These are phyloP conservation scores for Ferrisia virgata DNA, from an alignment of 2,888 invertebrate species.

Conservation along the genomic window DNA sequence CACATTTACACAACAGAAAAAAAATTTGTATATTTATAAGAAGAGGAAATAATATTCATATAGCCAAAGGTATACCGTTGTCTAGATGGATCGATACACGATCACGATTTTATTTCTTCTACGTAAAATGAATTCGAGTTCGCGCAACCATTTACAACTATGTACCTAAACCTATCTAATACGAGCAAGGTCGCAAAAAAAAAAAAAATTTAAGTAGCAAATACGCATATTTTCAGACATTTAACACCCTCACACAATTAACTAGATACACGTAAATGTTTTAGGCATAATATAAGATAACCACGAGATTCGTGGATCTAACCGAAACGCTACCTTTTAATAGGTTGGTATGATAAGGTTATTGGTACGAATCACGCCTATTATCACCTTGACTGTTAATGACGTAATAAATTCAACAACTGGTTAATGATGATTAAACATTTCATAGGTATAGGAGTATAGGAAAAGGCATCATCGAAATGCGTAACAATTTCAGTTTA, in stretches of 20 bases:
- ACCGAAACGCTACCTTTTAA: no score
- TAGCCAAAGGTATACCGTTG: neutral
- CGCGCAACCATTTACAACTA: neutral
- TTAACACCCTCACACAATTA: neutral
- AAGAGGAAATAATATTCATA: neutral
- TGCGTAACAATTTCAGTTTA: neutral
- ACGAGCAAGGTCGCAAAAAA: neutral
- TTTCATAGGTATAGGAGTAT: neutral
- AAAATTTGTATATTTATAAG: neutral
- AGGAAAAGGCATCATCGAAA: neutral
- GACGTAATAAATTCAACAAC: neutral
- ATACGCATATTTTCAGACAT: neutral
- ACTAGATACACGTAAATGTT: neutral
- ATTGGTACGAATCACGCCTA: neutral
- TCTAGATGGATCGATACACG: neutral
- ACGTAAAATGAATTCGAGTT: neutral
- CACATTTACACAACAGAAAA: neutral
- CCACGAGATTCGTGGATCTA: neutral
- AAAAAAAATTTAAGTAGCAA: neutral
- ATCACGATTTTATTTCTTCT: neutral
- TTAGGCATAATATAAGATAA: no score
- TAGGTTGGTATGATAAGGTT: no score
- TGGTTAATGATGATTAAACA: neutral
- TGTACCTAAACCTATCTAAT: neutral
- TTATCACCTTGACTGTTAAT: constrained; percentile 9